Conservation (phyloP, 2,888 invertebrate genomes). For the Ceramica pisi region DNA sequence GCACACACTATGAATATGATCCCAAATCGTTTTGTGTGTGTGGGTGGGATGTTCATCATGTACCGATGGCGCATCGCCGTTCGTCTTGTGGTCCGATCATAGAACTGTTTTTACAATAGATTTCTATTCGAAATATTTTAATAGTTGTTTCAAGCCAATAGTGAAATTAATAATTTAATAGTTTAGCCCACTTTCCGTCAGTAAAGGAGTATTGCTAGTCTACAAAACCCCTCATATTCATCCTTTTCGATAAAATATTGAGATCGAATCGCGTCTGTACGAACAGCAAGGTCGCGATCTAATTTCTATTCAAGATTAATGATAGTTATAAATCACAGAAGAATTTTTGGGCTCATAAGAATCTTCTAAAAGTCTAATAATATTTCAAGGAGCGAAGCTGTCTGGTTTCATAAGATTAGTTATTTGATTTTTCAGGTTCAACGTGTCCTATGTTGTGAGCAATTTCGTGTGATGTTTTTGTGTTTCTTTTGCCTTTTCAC, state of each 20-base stretch:
- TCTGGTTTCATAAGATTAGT: slow-evolving; percentile 22
- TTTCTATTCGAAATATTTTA: no score
- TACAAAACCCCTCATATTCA: slow-evolving; percentile 33
- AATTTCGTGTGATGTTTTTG: neutral
- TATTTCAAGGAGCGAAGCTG: slow-evolving; percentile 35
- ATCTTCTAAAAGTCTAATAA: slow-evolving; percentile 48
- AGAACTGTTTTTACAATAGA: no score
- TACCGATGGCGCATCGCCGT: no score
- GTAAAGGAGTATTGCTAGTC: neutral
- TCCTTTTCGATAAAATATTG: slow-evolving; percentile 42
- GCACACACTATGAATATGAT: no score
- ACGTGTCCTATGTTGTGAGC: neutral
- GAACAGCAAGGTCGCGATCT: slow-evolving; percentile 45
- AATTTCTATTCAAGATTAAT: slow-evolving; percentile 61
- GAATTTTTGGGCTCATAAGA: slow-evolving; percentile 48
- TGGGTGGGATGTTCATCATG: no score
- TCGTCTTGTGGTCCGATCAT: no score
- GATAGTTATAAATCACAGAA: slow-evolving; percentile 57
- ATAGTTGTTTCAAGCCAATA: no score
- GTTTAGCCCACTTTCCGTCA: neutral
- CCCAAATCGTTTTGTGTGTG: no score
- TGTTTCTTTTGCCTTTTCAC: neutral
- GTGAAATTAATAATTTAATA: no score
- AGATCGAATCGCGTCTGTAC: slow-evolving; percentile 52
- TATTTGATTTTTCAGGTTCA: slow-evolving; percentile 27